These are phyloP conservation scores for Odobenus rosmarus DNA, from an alignment of 2,113 vertebrate species.

Conservation along the genomic window DNA sequence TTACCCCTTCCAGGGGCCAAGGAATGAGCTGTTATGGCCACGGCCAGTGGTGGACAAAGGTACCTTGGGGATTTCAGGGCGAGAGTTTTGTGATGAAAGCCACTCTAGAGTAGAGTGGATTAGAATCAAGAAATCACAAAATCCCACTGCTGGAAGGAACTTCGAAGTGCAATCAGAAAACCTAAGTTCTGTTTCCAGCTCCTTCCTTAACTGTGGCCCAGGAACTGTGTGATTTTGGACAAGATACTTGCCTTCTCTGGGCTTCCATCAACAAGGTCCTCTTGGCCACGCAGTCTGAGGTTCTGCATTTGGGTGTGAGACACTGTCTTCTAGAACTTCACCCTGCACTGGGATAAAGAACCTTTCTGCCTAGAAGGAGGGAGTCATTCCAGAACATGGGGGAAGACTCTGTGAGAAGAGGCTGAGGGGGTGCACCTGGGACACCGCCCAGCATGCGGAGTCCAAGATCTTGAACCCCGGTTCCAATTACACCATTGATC, in stretches of 20 bases:
- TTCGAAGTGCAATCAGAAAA: background rate
- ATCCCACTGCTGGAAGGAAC: background rate
- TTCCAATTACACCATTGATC: background rate
- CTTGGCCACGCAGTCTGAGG: background rate
- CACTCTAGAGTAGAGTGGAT: background rate
- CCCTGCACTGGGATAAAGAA: background rate
- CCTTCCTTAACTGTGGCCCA: background rate
- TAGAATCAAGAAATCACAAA: background rate
- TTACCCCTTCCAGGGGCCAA: background rate
- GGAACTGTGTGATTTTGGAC: background rate
- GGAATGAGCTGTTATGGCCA: background rate
- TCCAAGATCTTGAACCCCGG: background rate
- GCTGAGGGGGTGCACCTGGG: background rate
- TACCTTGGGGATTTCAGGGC: background rate
- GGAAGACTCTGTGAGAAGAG: background rate
- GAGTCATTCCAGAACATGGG: background rate
- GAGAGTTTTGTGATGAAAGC: background rate
- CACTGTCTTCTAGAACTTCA: background rate
- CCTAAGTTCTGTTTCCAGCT: background rate
- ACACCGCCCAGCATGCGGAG: background rate
- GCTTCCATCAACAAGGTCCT: background rate
- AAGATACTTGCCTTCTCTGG: background rate
- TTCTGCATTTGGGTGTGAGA: background rate
- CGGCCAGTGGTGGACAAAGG: background rate
- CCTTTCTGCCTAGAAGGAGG: background rate